Base-by-base conservation (phyloP, 2,797 vertebrate genomes). In the Cacajao melanocephalus region DNA sequence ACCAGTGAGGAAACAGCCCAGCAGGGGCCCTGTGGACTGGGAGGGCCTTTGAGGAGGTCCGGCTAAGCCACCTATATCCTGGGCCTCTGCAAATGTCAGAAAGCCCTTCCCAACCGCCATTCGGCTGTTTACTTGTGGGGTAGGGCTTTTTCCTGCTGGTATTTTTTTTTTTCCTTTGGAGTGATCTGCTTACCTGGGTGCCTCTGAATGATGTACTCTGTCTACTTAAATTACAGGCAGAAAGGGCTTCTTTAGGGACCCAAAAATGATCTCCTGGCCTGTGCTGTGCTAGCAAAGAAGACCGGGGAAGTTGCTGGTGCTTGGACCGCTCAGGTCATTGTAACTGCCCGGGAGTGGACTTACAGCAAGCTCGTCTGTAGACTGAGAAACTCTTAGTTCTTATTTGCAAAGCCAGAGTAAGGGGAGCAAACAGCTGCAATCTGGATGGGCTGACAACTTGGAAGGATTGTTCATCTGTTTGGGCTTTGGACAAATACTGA, bases 121-220 rank as follows among this genome's bases (percentile, higher is more conserved):
- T 55, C 0, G 0, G 57, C 79, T 67, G 10, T 83, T 96, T 93
- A 85, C 82, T 88, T 83, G 14, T 30, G n/a, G 70, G 70, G 33
- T 72, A 58, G 36, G 48, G 30, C 41, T 75, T 75, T 44, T 30
- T 33, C 28, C 48, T 67, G 78, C 64, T 52, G 30, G 3, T 39
- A 36, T 33, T 64, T 64, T 64, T 64, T 67, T n/a, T 19, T 12
- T n/a, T 1, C 41, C n/a, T 41, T 7, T 33, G 39, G 81, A 61
- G 36, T 82, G 61, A 85, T 46, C 82, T 85, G 57, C 36, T 85
- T 84, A 85, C 73, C 83, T 95, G 64, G 64, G 55, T 88, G 75
- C 94, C 90, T 50, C 19, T 80, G 80, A 90, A 83, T 44, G 44
- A 64, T 55, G 17, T 79, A 4, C 89, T 96, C 84, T 95, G 55